Conservation (phyloP, 2,888 invertebrate genomes). For the Axea sp. region DNA sequence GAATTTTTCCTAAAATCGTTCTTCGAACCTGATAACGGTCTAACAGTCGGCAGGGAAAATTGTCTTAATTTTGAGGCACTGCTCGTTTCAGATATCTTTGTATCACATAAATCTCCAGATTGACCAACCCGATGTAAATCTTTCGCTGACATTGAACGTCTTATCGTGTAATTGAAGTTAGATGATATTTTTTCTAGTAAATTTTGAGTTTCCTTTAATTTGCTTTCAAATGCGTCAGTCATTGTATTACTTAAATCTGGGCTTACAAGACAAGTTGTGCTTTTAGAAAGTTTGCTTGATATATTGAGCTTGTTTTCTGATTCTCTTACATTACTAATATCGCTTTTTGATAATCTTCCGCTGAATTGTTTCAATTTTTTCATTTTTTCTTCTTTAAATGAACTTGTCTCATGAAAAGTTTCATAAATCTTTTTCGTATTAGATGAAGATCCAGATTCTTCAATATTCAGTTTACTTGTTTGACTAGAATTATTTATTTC, state of each 20-base stretch:
- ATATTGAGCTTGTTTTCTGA: constrained; percentile 2
- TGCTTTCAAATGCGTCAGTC: constrained; percentile 63
- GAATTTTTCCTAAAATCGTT: constrained; percentile 63
- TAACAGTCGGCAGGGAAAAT: constrained; percentile 72
- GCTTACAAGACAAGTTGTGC: constrained; percentile 36
- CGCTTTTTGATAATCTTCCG: constrained; percentile 8
- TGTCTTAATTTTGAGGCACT: constrained; percentile 49
- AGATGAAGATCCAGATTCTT: too few relatives aligned
- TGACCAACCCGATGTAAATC: constrained; percentile 40
- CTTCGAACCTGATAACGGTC: constrained; percentile 66
- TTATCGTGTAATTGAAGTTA: constrained; percentile 55
- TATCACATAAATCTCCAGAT: constrained; percentile 35
- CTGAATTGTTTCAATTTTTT: constrained; percentile 67
- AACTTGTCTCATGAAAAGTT: constrained; percentile 72
- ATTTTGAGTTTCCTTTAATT: constrained; percentile 67
- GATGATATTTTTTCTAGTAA: constrained; percentile 67
- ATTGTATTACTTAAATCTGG: too few relatives aligned
- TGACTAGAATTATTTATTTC: constrained; percentile 68
- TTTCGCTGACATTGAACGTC: constrained; percentile 60
- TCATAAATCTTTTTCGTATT: constrained; percentile 72
- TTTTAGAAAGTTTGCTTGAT: constrained; percentile 34
- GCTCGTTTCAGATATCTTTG: constrained; percentile 33
- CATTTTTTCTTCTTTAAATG: constrained; percentile 70
- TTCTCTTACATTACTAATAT: neutral
- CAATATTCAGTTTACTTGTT: constrained; percentile 66